Evolutionary conservation across 1,140 invertebrate genomes (phyloP), one percentile per base, ranked within the genome.

Genomic region (Drosophila azteca): DNA sequence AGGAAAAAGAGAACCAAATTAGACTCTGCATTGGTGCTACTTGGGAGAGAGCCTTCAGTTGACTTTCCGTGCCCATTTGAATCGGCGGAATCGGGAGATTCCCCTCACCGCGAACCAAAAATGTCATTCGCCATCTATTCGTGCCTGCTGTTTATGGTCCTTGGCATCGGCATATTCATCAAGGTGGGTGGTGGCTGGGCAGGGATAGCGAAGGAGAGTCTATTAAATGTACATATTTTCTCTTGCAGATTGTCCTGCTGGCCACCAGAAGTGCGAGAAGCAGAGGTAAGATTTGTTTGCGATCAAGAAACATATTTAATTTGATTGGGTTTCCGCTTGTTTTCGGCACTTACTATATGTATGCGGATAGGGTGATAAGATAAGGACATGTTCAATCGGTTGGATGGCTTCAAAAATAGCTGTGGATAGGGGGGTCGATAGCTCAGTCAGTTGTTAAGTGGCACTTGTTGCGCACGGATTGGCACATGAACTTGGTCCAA

Each of bases 101-200:
- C 11, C 35, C 35, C 35, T 39, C 0, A 0, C 35, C 35, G 11
- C 35, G 35, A 15, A 13, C 35, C 15, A 44, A 49, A 26, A 31
- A 85, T 85, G 80, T 2, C 26, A 5, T 8, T 46, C 4, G 45
- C 41, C 4, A n/a, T 80, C 7, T 73, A 55, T 9, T 50, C 73
- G 7, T 24, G 51, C 11, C 43, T 76, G 22, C 3, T 44, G 1
- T 45, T 80, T 7, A 9, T 77, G 6, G 6, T 46, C 3, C 41
- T 79, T 26, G 80, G 39, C 6, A 6, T 51, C 0, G 7, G 7
- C 6, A 9, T 51, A 2, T 58, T 85, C 7, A 24, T 85, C 11
- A 85, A 73, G 68, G 80, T 84, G 52, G 17, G 68, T 71, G 1
- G 15, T n/a, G n/a, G n/a, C n/a, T n/a, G 5, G 9, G 22, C 5